Conservation (phyloP, 2,797 vertebrate genomes). For the Dendrocincla tyrannina region DNA sequence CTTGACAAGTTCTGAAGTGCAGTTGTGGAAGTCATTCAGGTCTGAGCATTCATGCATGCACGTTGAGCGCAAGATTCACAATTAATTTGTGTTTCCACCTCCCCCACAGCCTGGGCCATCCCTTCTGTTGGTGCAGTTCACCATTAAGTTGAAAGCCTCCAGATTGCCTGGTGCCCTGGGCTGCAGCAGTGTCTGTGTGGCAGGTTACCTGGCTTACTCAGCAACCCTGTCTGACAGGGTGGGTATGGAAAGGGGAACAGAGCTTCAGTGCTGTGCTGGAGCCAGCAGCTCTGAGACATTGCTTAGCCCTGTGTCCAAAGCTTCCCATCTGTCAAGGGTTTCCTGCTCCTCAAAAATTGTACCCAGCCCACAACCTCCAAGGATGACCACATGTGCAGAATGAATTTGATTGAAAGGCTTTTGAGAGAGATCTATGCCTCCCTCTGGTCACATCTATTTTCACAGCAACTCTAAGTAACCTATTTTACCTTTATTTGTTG, state of each 20-base stretch:
- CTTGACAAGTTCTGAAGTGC: background rate
- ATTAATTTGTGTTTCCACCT: slow-evolving; percentile 1
- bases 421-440: background rate
- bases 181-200: background rate
- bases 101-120: background rate
- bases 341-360: background rate
- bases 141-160: background rate
- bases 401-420: background rate
- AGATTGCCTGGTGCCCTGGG: background rate
- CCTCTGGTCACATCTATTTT: background rate
- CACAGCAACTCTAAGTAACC: background rate
- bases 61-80: background rate
- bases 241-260: background rate
- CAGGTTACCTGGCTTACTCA: background rate
- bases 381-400: background rate
- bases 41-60: slow-evolving; percentile 50
- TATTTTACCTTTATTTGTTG: background rate
- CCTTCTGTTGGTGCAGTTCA: background rate
- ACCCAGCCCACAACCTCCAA: background rate
- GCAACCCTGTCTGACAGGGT: background rate
- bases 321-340: background rate
- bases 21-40: slow-evolving; percentile 31
- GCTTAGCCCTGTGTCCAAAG: accelerated
- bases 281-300: background rate
- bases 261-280: background rate